phyloP scores from a whole-genome alignment of 1,140 invertebrate species.

The Trichogramma pretiosum region DNA sequence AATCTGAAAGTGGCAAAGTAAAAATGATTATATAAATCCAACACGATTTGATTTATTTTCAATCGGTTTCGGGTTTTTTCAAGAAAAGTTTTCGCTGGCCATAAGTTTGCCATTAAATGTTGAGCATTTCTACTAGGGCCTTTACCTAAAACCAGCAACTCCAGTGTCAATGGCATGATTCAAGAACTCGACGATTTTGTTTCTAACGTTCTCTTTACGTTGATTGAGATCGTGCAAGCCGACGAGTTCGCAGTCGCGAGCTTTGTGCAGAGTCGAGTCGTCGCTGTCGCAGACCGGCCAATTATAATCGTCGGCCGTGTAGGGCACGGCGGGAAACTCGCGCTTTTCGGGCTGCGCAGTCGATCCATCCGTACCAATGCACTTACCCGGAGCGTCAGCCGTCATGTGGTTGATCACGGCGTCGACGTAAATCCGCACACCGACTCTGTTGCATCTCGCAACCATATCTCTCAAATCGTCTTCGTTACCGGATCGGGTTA shows the following conservation, averaged over 20 bases:
- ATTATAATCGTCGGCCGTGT: slow-evolving; percentile 46
- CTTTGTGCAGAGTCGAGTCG: slow-evolving; percentile 53
- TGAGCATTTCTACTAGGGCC: slow-evolving; percentile 1
- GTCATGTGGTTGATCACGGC: slow-evolving; percentile 73
- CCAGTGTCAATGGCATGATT: slow-evolving; percentile 55
- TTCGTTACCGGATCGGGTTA: slow-evolving; percentile 55
- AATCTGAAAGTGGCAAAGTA: too few relatives aligned
- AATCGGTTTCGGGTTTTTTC: too few relatives aligned
- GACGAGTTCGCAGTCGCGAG: slow-evolving; percentile 55
- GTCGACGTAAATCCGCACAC: slow-evolving; percentile 69
- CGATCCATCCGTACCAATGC: slow-evolving; percentile 51
- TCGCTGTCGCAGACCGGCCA: slow-evolving; percentile 44
- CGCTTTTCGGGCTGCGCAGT: slow-evolving; percentile 41
- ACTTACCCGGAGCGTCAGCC: slow-evolving; percentile 38
- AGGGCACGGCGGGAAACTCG: slow-evolving; percentile 54
- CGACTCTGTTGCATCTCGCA: slow-evolving; percentile 58
- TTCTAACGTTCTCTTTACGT: slow-evolving; percentile 48
- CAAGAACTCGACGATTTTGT: slow-evolving; percentile 51
- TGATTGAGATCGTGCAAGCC: slow-evolving; percentile 60
- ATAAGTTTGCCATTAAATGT: neutral
- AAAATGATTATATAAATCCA: too few relatives aligned
- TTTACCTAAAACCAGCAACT: slow-evolving; percentile 58
- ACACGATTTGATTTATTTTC: too few relatives aligned
- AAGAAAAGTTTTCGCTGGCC: too few relatives aligned
- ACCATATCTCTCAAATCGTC: slow-evolving; percentile 63